Percentiles rank a stretch among this genome's conserved stretches.
phyloP scores from a whole-genome alignment of 2,797 vertebrate genomes.

The Sylvia borin region DNA sequence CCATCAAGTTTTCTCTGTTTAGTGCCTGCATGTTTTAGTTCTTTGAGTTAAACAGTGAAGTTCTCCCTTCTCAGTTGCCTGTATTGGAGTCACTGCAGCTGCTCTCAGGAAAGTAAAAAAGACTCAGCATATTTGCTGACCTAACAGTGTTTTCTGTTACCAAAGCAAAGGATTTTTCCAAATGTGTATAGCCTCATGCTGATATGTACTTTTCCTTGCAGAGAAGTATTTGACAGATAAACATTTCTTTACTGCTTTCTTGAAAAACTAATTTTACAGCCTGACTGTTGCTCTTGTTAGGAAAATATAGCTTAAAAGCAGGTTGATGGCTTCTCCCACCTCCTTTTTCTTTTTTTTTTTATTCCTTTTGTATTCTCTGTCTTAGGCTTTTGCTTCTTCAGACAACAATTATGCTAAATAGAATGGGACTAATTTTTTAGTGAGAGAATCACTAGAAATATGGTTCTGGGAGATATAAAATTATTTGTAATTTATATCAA shows the following conservation, averaged over 20 bases:
- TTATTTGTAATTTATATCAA: not conserved
- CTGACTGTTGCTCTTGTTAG: not conserved
- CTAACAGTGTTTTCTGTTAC: not conserved
- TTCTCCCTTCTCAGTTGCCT: not conserved
- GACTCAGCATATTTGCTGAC: not conserved
- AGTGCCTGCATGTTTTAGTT: not conserved
- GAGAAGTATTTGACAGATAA: not conserved
- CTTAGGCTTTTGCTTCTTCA: not conserved
- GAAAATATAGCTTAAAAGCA: not conserved
- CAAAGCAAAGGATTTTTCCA: conserved; percentile 13
- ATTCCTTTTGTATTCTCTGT: accelerated
- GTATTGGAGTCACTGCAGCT: not conserved
- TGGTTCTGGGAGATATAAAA: not conserved
- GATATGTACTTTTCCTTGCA: not conserved
- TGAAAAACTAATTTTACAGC: not conserved
- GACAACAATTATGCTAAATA: not conserved
- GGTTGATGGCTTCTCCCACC: not conserved
- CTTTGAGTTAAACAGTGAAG: not conserved
- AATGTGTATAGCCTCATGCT: not conserved
- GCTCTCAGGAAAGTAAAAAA: not conserved
- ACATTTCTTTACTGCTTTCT: not conserved
- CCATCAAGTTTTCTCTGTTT: not conserved
- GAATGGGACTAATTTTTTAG: not conserved
- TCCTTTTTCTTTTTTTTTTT: too few relatives aligned
- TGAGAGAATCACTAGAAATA: not conserved